Conservation (phyloP, 2,113 vertebrate species). For the Tragelaphus strepsiceros region DNA sequence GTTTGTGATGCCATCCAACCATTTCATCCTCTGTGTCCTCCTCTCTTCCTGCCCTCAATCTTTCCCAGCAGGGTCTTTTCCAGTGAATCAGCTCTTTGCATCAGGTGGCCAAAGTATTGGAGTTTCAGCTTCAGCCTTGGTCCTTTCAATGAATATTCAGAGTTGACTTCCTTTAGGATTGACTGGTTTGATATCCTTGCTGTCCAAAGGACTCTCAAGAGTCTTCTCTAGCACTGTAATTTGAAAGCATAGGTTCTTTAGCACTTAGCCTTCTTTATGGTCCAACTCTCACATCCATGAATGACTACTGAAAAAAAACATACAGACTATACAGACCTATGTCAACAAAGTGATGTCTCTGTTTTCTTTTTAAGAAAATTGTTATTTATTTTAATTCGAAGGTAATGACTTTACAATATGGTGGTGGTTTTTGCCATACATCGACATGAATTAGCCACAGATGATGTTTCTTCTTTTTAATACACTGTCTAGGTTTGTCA, state of each 20-base stretch:
- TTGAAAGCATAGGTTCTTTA: background rate
- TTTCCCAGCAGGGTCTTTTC: background rate
- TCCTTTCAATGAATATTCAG: background rate
- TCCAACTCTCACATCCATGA: background rate
- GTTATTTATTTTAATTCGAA: background rate
- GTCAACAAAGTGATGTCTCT: background rate
- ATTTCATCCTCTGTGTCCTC: background rate
- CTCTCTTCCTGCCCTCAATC: background rate
- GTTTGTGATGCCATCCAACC: background rate
- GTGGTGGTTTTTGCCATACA: background rate
- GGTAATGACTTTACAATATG: background rate
- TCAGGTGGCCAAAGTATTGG: background rate
- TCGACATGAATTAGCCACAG: background rate
- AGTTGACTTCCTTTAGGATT: background rate
- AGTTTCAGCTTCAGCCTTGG: background rate
- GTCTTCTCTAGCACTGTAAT: background rate
- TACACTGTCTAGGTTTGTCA: background rate
- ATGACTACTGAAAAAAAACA: background rate
- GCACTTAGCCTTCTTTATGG: background rate
- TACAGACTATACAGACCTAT: background rate
- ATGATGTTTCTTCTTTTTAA: background rate
- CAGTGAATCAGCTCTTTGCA: background rate
- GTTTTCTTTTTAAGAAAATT: background rate
- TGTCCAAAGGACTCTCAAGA: background rate
- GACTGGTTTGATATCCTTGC: background rate